Percentiles rank a stretch among this genome's conserved stretches.
phyloP scores from a whole-genome alignment of 2,113 vertebrate genomes.

The Xenopus laevis region DNA sequence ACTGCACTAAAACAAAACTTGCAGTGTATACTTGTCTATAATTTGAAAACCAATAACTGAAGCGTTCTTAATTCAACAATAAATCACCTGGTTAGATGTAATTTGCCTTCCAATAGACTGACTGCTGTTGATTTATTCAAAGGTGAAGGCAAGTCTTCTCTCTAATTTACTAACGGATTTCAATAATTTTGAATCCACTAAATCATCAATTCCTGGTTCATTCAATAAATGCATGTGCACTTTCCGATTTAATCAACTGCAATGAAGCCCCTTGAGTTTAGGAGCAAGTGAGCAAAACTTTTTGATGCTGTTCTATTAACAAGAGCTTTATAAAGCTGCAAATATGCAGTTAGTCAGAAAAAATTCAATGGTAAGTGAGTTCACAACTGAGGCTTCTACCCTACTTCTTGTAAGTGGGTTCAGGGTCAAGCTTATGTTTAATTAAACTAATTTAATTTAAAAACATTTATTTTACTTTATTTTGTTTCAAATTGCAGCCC shows the following conservation, averaged over 20 bases:
- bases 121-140: conserved; percentile 25
- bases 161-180: conserved; percentile 34
- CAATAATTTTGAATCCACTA: conserved; percentile 21
- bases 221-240: conserved; percentile 4
- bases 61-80: conserved; percentile 31
- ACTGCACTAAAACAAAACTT: conserved; percentile 7
- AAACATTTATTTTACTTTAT: too few relatives aligned
- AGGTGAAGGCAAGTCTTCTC: conserved; percentile 9
- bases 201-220: conserved; percentile 12
- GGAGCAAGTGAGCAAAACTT: too few relatives aligned
- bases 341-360: too few relatives aligned
- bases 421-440: too few relatives aligned
- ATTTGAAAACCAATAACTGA: conserved; percentile 32
- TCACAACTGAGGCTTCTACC: too few relatives aligned
- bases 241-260: neutral
- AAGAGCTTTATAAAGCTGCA: too few relatives aligned
- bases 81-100: conserved; percentile 19
- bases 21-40: conserved; percentile 19
- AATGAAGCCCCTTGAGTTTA: neutral
- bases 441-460: too few relatives aligned
- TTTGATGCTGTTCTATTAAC: too few relatives aligned
- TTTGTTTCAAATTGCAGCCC: too few relatives aligned
- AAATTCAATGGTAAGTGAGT: too few relatives aligned
- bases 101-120: conserved; percentile 33
- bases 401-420: too few relatives aligned